Conservation (phyloP, 1,140 invertebrate genomes). For the Trichonephila clavata region DNA sequence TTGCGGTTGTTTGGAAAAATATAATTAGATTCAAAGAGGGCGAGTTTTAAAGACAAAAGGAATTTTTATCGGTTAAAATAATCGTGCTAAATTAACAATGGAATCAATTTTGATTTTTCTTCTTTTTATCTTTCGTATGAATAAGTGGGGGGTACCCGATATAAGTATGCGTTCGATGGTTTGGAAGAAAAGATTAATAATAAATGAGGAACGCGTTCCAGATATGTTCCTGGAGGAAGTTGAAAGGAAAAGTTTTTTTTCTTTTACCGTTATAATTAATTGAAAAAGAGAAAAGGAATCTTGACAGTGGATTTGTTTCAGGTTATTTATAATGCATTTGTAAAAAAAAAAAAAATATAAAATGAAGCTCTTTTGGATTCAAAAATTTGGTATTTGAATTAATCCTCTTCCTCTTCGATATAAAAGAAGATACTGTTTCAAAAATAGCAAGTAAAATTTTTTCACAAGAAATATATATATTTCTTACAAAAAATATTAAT, state of each 20-base stretch:
- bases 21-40: not conserved
- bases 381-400: not conserved
- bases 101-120: not conserved
- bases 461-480: not conserved
- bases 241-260: not conserved
- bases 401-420: not conserved
- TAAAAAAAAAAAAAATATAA: not conserved
- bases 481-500: not conserved
- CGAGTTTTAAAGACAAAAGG: not conserved
- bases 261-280: not conserved
- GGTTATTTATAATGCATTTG: not conserved
- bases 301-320: slow-evolving; percentile 3
- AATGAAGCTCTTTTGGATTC: not conserved
- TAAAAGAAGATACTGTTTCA: not conserved
- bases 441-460: not conserved
- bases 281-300: not conserved
- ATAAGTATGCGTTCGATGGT: not conserved
- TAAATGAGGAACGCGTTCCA: not conserved
- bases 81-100: not conserved
- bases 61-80: not conserved
- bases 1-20: not conserved
- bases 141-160: not conserved
- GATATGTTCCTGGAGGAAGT: not conserved
- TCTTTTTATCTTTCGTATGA: not conserved
- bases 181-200: slow-evolving; percentile 10